Evolutionary conservation across 2,888 invertebrate genomes (phyloP), one percentile per base, ranked within the genome.

Genomic region (Noctua pronuba): DNA sequence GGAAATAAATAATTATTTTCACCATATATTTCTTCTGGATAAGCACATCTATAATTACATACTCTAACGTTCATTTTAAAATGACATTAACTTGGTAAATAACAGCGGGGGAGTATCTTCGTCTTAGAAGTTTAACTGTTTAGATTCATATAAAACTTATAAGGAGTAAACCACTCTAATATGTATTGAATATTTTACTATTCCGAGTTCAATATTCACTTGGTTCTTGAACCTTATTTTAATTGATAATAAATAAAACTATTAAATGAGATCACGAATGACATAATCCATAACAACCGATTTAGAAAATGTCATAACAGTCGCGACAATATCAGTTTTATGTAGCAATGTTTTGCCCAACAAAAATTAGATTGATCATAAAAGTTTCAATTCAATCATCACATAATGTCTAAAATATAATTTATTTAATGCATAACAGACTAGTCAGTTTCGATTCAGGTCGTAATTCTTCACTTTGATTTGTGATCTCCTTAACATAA

Each of bases 401-500:
- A 75, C 75, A 81, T 70, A 64, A 81, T 71, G 79, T 86, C 85
- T 67, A 66, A 80, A 79, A 80, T 74, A 83, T 88, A 83, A 88
- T 88, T 88, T 88, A 88, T 88, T 79, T 73, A 79, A 82, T 83
- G 82, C 88, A 86, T 84, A 84, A 66, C 77, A 72, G 75, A 70
- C 72, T n/a, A 75, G 75, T 78, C 79, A 71, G 75, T 69, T 66
- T 82, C 38, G 66, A 77, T 80, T 75, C 68, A 70, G 66, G 49
- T 75, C 38, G 81, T 82, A 81, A 84, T 73, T 79, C 77, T 71
- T 80, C 82, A 83, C 74, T 73, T 75, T 88, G 86, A 88, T 88
- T 89, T 85, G 88, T 85, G 85, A 81, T 80, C 85, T 83, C 71
- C 76, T 87, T 81, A 85, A 82, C 75, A 88, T 89, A 87, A 88